A percentile compares a stretch with the other conserved stretches of the same genome.
Conservation (phyloP, 2,113 vertebrate species). For the Furnarius figulus region DNA sequence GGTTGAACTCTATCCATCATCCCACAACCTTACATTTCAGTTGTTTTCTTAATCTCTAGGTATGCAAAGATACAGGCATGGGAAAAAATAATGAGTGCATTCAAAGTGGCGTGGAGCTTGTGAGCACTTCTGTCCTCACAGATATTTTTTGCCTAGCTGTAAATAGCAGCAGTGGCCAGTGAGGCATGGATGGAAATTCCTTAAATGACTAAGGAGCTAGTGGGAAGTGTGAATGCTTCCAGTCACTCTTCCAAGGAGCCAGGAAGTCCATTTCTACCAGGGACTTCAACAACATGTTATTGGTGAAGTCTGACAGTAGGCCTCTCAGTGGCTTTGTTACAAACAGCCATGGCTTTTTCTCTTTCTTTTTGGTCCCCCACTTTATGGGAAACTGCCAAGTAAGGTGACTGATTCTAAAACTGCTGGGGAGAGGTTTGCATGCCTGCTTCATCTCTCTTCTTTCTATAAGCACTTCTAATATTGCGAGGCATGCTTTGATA, state of each 20-base stretch:
- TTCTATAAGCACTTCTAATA: background rate
- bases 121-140: background rate
- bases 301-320: background rate
- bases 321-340: background rate
- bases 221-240: background rate
- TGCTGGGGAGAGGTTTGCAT: background rate
- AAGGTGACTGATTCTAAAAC: background rate
- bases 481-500: background rate
- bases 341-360: background rate
- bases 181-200: background rate
- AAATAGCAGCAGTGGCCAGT: fast-evolving
- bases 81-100: background rate
- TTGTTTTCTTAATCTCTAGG: background rate
- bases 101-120: background rate
- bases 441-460: background rate
- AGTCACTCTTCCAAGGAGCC: background rate
- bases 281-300: background rate
- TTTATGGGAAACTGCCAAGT: background rate
- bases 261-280: background rate
- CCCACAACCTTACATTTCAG: background rate
- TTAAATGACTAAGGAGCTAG: background rate
- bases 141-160: background rate
- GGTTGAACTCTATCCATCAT: too few relatives aligned
- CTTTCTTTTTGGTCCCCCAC: background rate
- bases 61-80: background rate